Evolutionary conservation across 2,888 invertebrate species (phyloP), one percentile per base, ranked within the genome.

Genomic region (Caenorhabditis zanzibari): DNA sequence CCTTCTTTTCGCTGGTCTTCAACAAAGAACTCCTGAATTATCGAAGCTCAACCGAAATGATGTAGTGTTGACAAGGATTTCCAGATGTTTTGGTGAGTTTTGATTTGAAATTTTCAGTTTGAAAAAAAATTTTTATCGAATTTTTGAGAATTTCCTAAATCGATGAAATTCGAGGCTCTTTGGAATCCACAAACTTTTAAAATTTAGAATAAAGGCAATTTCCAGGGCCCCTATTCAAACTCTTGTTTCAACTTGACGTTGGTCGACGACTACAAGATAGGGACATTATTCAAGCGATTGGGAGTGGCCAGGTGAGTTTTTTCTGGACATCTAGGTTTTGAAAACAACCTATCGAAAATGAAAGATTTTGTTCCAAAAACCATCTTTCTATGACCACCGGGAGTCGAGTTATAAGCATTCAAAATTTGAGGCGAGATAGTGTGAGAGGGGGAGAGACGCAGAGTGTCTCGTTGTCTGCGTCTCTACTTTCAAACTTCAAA

Each of bases 201-300:
- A n/a, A n/a, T n/a, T n/a, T n/a, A n/a, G n/a, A n/a, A n/a, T n/a
- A n/a, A n/a, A n/a, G n/a, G n/a, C n/a, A n/a, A n/a, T n/a, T n/a
- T n/a, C n/a, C n/a, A 81, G 81, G 66, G 1, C 19, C 58, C 4
- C 35, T 81, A 38, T 81, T 81, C 81, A 81, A 81, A n/a, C 26
- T 81, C 6, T 26, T 81, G 2, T 81, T 74, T 54, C 74, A 74
- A 26, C 19, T 73, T n/a, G 71, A 79, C 26, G 71, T 64, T 0
- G 79, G 71, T 16, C 63, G 47, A 56, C 52, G 58, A 0, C 35
- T 79, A 5, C 71, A 71, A 7, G 79, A 79, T 49, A 38, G 79
- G 35, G 79, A 79, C n/a, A 79, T 79, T 16, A 63, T 71, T 19
- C 63, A 79, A 16, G 79, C 79, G 0, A 79, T 79, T 47, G 71